These are phyloP conservation scores for Galbula dea DNA, from an alignment of 2,113 vertebrate species.

Conservation along the genomic window DNA sequence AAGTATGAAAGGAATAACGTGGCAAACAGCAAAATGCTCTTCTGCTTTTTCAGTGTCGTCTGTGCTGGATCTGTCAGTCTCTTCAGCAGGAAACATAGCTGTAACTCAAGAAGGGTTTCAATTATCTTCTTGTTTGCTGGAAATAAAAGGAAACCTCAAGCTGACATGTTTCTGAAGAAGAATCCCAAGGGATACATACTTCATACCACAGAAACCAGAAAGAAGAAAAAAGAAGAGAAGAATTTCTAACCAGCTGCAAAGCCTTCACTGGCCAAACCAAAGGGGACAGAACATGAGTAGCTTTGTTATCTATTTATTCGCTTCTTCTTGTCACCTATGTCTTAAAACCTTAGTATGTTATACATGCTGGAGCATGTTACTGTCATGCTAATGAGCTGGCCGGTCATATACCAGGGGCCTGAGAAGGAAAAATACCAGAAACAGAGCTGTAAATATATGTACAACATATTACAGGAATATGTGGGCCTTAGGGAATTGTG, in stretches of 20 bases:
- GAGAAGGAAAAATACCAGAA: background rate
- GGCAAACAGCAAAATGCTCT: background rate
- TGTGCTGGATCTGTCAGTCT: background rate
- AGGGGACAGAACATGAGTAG: background rate
- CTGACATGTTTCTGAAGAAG: constrained; percentile 45
- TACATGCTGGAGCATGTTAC: background rate
- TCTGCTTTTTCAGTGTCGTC: background rate
- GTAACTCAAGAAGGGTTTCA: constrained; percentile 52
- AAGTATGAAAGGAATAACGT: background rate
- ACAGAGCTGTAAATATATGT: background rate
- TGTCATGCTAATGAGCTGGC: background rate
- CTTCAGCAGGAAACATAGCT: constrained; percentile 31
- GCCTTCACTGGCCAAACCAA: background rate
- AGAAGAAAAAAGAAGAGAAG: background rate
- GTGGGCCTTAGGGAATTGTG: background rate
- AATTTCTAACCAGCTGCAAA: constrained; percentile 6
- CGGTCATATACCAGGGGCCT: background rate
- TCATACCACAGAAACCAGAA: constrained; percentile 53
- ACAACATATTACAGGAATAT: background rate
- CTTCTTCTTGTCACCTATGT: background rate
- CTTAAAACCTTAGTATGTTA: background rate
- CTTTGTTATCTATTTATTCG: background rate
- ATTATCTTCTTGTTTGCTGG: constrained; percentile 63
- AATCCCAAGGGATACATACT: constrained; percentile 31
- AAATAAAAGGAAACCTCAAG: constrained; percentile 60